phyloP scores from a whole-genome alignment of 1,140 invertebrate genomes.

The Brachionus koreanus region DNA sequence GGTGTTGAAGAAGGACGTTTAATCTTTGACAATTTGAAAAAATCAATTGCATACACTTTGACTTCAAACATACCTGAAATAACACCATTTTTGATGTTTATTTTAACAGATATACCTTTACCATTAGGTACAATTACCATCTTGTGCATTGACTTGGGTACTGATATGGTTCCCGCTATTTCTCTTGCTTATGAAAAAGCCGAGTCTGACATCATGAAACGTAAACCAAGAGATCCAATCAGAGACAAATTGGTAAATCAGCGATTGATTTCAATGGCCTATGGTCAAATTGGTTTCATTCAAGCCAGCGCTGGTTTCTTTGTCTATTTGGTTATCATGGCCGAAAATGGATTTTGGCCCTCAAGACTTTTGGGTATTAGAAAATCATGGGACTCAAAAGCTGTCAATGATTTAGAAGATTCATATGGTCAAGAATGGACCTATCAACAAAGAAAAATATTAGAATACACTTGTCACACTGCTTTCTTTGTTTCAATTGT shows the following conservation, averaged over 20 bases:
- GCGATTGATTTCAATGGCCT: conserved; percentile 61
- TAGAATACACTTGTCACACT: conserved; percentile 95
- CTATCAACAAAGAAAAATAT: conserved; percentile 84
- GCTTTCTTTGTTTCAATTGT: conserved; percentile 98
- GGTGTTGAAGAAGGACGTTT: conserved; percentile 83
- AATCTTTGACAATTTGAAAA: conserved; percentile 90
- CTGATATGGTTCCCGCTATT: conserved; percentile 96
- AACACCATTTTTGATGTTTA: conserved; percentile 95
- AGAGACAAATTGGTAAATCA: conserved; percentile 90
- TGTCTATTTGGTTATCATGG: conserved; percentile 97
- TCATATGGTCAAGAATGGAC: conserved; percentile 90
- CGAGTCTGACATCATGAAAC: conserved; percentile 97
- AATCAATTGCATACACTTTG: conserved; percentile 97
- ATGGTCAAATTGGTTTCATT: conserved; percentile 70
- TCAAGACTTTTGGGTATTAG: conserved; percentile 78
- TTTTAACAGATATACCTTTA: conserved; percentile 90
- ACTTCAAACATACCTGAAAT: conserved; percentile 99
- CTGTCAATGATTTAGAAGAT: conserved; percentile 90
- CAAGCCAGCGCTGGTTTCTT: conserved; percentile 98
- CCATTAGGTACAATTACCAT: conserved; percentile 97
- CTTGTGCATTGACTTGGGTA: conserved; percentile 98
- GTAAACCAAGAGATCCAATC: conserved; percentile 82
- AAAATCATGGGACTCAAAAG: conserved; percentile 90
- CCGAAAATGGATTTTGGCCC: conserved; percentile 92
- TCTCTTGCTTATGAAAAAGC: conserved; percentile 93